A percentile compares a stretch with the other conserved stretches of the same genome.
Evolutionary conservation across 2,797 vertebrate species (phyloP).

Genomic region (Glossophaga mutica): DNA sequence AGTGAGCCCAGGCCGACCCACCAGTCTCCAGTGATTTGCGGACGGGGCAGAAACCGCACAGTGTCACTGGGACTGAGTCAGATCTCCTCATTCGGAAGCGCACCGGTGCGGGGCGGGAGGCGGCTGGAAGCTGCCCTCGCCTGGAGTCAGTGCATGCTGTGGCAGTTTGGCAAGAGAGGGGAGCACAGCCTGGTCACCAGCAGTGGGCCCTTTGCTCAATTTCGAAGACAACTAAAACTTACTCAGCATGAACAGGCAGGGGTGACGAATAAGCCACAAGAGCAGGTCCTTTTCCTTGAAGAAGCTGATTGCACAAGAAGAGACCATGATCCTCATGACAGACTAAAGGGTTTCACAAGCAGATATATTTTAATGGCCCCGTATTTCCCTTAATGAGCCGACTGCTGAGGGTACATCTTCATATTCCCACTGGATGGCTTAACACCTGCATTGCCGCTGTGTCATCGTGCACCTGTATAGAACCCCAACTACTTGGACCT

Average conservation of each 20-base stretch:
- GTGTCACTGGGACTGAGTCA: background rate
- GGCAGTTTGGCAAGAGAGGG: background rate
- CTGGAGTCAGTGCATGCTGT: background rate
- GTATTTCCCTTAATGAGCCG: conserved; percentile 41
- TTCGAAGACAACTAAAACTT: conserved; percentile 53
- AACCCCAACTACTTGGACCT: accelerated
- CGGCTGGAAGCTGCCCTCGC: background rate
- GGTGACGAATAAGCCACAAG: conserved; percentile 40
- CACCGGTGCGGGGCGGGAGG: accelerated
- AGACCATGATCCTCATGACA: background rate
- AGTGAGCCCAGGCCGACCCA: background rate
- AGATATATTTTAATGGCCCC: conserved; percentile 20
- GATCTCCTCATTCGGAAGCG: background rate
- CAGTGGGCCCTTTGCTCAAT: background rate
- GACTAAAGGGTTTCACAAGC: conserved; percentile 49
- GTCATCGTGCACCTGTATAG: background rate
- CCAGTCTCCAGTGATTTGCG: background rate
- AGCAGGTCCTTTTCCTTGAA: conserved; percentile 56
- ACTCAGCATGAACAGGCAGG: conserved; percentile 54
- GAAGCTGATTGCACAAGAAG: conserved; percentile 6
- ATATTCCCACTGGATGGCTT: background rate
- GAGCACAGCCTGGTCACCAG: background rate
- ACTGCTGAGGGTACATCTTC: background rate
- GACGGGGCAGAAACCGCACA: background rate
- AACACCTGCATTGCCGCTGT: background rate